Conservation (phyloP, 2,797 vertebrate genomes). For the Cirrhinus molitorella region DNA sequence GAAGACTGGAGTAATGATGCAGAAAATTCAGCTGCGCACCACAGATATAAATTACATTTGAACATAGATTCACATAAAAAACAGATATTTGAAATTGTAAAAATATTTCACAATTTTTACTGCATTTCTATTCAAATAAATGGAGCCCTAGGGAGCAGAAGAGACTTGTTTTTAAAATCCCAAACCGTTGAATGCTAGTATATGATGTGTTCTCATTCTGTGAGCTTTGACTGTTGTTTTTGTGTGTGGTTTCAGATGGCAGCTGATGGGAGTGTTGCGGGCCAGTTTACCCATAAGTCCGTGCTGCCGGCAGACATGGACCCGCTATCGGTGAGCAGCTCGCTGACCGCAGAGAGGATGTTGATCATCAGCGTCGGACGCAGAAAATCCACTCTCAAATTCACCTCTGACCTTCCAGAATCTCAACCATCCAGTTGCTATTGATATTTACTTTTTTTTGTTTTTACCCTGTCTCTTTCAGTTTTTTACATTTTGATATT, state of each 20-base stretch:
- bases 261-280: slow-evolving; percentile 80
- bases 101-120: neutral
- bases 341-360: slow-evolving; percentile 70
- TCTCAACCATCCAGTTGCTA: neutral
- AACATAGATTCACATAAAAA: neutral
- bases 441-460: neutral
- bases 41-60: neutral
- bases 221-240: neutral
- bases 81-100: fast-evolving
- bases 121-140: neutral
- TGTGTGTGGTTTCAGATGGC: slow-evolving; percentile 70
- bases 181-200: no score
- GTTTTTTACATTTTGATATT: neutral
- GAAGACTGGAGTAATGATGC: neutral
- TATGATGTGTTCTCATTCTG: no score
- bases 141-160: no score
- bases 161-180: no score
- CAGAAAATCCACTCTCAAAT: slow-evolving; percentile 62
- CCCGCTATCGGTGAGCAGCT: slow-evolving; percentile 81
- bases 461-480: neutral
- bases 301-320: slow-evolving; percentile 85
- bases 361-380: slow-evolving; percentile 79
- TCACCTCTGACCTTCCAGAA: slow-evolving; percentile 54
- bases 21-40: neutral
- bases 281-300: slow-evolving; percentile 86